Evolutionary conservation across 2,113 vertebrate species (phyloP), one percentile per base, ranked within the genome.

Genomic region (Paraplagusia blochii): DNA sequence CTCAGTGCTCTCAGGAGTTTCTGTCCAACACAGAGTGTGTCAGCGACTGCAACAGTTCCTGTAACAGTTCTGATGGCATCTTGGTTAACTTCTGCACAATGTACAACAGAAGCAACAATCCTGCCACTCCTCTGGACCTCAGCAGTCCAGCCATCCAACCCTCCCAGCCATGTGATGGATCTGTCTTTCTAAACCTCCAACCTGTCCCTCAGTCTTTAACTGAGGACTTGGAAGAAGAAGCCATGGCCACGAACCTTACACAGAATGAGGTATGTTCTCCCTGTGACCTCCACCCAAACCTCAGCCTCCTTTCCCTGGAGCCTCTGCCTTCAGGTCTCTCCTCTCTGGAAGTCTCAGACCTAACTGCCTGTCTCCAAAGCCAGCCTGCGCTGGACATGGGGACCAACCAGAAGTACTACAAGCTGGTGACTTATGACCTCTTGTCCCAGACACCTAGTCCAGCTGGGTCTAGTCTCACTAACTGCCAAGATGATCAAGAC

Each of bases 401-500:
- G 72, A 92, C 95, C 81, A 95, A 95, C 47, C 95, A 96, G 81
- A 98, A 96, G 86, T 99, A 98, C 78, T 99, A 99, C 57, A 97
- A 95, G 72, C 89, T 99, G 45, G 97, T 98, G 76, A 95, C 93
- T 0, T 98, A 94, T 74, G 96, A 98, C 85, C 85, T 98, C 51
- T 94, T 95, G 42, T 96, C 95, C 65, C 93, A 95, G 58, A 97
- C 95, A 1, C 93, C 94, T 34, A 96, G 94, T 64, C 94, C 93
- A 0, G 92, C 91, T 1, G 94, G 93, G 81, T 95, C 94, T 39
- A 93, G 93, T 58, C 85, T 92, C 72, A 93, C 92, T 53, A 92
- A 93, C 77, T 94, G 91, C 80, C 91, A 90, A 0, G 94, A 95
- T 70, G 94, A 92, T 49, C 93, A 88, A 39, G 85, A 86, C 81